Base-by-base conservation (phyloP, 2,888 invertebrate genomes). In the Seladonia tumulorum region DNA sequence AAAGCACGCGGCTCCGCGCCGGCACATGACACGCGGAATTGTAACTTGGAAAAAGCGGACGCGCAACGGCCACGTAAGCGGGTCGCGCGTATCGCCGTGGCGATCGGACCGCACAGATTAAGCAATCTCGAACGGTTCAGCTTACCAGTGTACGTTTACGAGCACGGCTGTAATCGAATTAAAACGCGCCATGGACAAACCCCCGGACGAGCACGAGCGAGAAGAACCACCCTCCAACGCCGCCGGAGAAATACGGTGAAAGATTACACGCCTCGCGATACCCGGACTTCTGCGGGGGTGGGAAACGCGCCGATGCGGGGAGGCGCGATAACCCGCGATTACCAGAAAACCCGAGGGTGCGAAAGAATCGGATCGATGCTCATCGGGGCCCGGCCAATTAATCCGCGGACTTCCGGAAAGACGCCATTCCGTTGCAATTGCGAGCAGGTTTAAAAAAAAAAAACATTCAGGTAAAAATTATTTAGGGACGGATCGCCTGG, bases 371-470 rank as follows among this genome's bases (percentile, higher is more conserved):
- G 75, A 71, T 86, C 82, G 88, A 83, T 90, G 83, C 22, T 53
- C 81, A 77, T 84, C 89, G 88, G 88, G 88, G 88, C 90, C 89
- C 88, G 88, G 88, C 86, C 90, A 91, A 93, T 92, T 93, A 92
- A 92, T 92, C 89, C 80, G 86, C 82, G 88, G 90, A 90, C 87
- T 90, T 88, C 86, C 88, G 84, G 86, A 83, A 74, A 78, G 87
- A 91, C 90, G 89, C 90, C 90, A n/a, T n/a, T 85, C 90, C 60
- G 87, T 68, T 63, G 63, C 63, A 63, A 63, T 63, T 63, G 16
- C 29, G 16, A 29, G 16, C n/a, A n/a, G n/a, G n/a, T n/a, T n/a
- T n/a, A n/a, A n/a, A n/a, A n/a, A n/a, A n/a, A n/a, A n/a, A n/a
- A n/a, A n/a, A n/a, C n/a, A n/a, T n/a, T n/a, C n/a, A n/a, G n/a